Evolutionary conservation across 1,140 invertebrate genomes (phyloP), one percentile per base, ranked within the genome.

Genomic region (Leptopilina clavipes): DNA sequence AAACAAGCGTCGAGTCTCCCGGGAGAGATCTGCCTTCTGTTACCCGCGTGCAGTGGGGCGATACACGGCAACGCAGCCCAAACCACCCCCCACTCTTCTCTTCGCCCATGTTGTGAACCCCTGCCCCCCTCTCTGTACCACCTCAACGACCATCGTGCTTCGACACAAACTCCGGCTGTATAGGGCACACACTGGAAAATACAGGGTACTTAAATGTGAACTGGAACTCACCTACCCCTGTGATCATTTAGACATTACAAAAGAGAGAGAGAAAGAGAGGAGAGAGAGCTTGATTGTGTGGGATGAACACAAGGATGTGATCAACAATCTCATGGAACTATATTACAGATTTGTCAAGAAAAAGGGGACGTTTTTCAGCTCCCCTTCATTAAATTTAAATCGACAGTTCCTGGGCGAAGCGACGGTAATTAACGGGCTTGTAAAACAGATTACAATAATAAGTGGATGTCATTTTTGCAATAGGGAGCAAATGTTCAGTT

Each of bases 21-120:
- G 89, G 89, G 89, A 90, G 87, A 89, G 89, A 89, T 89, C 89
- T 89, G 89, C 90, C 89, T 91, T 90, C 89, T 91, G 90, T 91
- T 89, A 84, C 82, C 85, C 86, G 87, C 87, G 86, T 87, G 87
- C 89, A 89, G 76, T 86, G 83, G 86, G 85, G 86, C 83, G 84
- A 87, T 87, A 89, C 87, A 83, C 85, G 77, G 65, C 73, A 56
- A 45, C 70, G 81, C 79, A 81, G 22, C 54, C 54, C 48, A 52
- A 52, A 40, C 22, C 52, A 17, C 71, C 52, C 17, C 44, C 45
- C 19, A 52, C 12, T 25, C 18, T 75, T 77, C 80, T 78, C 73
- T 80, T 73, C 74, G 40, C 17, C 70, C 48, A 56, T 70, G 18
- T 43, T 54, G 5, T 5, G 5, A 31, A 31, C 25, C 25, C 18